These are phyloP conservation scores for Cephalopachus bancanus DNA, from an alignment of 2,797 vertebrate species.

Conservation along the genomic window DNA sequence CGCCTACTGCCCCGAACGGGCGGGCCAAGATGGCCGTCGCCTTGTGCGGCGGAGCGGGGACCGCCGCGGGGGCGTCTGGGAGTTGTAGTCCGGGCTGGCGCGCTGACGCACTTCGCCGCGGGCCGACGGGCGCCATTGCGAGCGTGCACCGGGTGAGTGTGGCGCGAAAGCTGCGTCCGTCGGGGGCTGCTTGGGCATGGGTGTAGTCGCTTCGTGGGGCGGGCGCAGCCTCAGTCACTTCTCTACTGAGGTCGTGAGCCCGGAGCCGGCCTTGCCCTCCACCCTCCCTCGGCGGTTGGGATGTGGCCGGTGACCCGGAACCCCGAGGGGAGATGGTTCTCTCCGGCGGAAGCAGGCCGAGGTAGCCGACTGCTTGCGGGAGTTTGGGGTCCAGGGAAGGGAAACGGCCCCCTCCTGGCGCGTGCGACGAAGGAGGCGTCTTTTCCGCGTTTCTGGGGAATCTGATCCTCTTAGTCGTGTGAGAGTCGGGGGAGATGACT, in stretches of 20 bases:
- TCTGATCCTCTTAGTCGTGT: neutral
- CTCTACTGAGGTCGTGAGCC: neutral
- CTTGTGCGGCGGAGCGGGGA: neutral
- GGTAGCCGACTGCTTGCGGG: neutral
- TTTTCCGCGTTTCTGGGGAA: neutral
- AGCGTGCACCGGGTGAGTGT: constrained; percentile 51
- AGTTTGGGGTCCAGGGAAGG: too few species aligned
- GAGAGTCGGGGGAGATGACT: neutral
- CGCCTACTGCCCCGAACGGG: neutral
- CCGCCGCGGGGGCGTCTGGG: constrained; percentile 66
- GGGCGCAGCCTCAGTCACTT: neutral
- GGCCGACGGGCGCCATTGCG: constrained; percentile 73
- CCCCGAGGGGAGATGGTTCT: neutral
- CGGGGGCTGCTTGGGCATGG: neutral
- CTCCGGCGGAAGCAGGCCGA: neutral
- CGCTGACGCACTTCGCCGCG: constrained; percentile 64
- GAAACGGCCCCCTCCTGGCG: too few species aligned
- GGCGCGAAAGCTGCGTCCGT: neutral
- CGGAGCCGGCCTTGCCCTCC: neutral
- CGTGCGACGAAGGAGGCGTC: neutral
- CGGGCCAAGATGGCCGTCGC: constrained; percentile 4
- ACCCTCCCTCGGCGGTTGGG: neutral
- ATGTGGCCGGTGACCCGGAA: neutral
- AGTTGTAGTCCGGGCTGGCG: constrained; percentile 72
- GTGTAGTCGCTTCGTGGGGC: neutral